Conservation (phyloP, 2,797 vertebrate species). For the Sternotherus odoratus region DNA sequence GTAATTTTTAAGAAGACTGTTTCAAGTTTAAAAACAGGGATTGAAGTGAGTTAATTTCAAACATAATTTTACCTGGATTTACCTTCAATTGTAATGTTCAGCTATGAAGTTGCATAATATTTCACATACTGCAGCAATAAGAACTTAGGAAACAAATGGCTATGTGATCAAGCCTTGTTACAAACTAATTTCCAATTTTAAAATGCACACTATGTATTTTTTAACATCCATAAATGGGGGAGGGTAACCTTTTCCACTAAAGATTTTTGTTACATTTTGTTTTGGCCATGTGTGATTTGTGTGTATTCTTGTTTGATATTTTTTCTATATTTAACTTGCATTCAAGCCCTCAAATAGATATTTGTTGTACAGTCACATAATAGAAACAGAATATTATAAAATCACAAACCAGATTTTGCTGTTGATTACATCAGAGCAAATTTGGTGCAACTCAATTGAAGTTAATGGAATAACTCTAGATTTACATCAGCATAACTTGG, state of each 20-base stretch:
- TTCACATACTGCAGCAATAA: constrained; percentile 69
- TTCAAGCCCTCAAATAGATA: background rate
- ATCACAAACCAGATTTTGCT: background rate
- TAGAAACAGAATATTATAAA: background rate
- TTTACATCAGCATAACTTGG: background rate
- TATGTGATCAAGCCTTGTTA: constrained; percentile 71
- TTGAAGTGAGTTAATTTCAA: constrained; percentile 67
- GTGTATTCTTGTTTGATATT: constrained; percentile 56
- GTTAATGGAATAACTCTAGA: background rate
- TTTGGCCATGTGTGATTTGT: constrained; percentile 79
- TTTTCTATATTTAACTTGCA: constrained; percentile 30
- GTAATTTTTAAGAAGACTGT: constrained; percentile 72
- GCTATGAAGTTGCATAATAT: constrained; percentile 63
- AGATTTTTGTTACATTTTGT: constrained; percentile 77
- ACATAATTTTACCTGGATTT: constrained; percentile 73
- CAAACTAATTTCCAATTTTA: constrained; percentile 69
- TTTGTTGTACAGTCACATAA: background rate
- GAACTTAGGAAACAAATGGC: constrained; percentile 65
- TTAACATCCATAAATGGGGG: constrained; percentile 68
- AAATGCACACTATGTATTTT: constrained; percentile 71
- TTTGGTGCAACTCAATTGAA: background rate
- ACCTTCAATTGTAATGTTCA: too few relatives aligned
- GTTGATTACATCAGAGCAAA: background rate
- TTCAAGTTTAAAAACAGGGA: constrained; percentile 67
- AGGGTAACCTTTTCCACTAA: constrained; percentile 79